These are phyloP conservation scores for Prionailurus viverrinus DNA, from an alignment of 2,113 vertebrate species.

Conservation along the genomic window DNA sequence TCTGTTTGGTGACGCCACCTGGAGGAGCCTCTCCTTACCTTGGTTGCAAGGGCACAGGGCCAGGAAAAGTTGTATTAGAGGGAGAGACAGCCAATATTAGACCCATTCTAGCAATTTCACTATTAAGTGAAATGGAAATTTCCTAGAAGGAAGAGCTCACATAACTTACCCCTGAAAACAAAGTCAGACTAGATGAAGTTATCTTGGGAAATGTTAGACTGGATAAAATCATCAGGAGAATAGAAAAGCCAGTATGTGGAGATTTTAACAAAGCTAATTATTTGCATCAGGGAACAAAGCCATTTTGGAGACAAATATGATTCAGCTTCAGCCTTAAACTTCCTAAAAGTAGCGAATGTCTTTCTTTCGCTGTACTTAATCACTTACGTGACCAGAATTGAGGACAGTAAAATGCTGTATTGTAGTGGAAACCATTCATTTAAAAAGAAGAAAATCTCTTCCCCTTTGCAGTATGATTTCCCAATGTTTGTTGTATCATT, in stretches of 20 bases:
- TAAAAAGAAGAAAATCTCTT: neutral
- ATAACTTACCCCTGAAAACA: neutral
- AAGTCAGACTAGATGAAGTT: neutral
- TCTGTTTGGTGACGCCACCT: neutral
- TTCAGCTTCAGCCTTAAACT: neutral
- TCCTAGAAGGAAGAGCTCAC: conserved; percentile 11
- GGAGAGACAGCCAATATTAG: neutral
- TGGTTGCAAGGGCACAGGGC: neutral
- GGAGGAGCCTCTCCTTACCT: neutral
- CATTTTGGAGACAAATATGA: neutral
- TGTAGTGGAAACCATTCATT: neutral
- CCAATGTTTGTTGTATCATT: neutral
- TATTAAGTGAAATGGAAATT: conserved; percentile 57
- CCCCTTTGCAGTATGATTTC: neutral
- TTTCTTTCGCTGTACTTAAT: neutral
- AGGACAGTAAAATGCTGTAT: neutral
- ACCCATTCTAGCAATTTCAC: neutral
- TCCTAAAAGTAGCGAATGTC: too few species aligned
- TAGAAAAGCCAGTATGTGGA: conserved; percentile 22
- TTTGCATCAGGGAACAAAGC: neutral
- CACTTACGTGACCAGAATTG: neutral
- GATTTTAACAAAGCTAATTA: neutral
- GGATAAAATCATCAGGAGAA: neutral
- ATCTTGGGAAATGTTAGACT: neutral
- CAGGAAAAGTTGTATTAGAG: neutral